Base-by-base conservation (phyloP, 2,888 invertebrate genomes). In the Heteropelma amictum region DNA sequence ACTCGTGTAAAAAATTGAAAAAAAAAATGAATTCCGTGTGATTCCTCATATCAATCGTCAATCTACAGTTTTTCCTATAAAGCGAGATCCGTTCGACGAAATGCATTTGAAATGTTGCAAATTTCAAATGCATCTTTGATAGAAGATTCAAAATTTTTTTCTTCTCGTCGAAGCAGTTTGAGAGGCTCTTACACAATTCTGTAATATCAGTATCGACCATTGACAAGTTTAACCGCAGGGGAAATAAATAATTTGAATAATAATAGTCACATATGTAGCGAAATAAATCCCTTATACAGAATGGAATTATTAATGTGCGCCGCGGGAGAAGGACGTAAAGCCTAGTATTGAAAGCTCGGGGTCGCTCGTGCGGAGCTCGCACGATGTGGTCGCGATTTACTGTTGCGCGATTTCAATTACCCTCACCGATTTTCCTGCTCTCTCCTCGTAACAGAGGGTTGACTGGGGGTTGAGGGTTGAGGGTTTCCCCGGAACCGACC, bases 341-440 rank as follows among this genome's bases (percentile, higher is more conserved):
- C 63, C 68, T 45, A 61, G 75, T 56, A 71, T 67, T 70, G 75
- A 71, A 71, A 75, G 74, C 69, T 54, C 69, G 53, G 23, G 60
- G 35, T 42, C 60, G 42, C 35, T 73, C 49, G 63, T 51, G 51
- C 63, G 68, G 28, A 61, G 33, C 54, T 67, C 47, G 56, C 61
- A 63, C 75, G 65, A 58, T 68, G 70, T 61, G 70, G 75, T 75
- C 70, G 75, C 75, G 70, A 75, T 75, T 75, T 75, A 75, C 75
- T 70, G 75, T 65, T 54, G 69, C 61, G 75, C 75, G 75, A 75
- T 75, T 75, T 75, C 75, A 75, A 75, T 75, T 75, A 75, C 75
- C 70, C 53, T 63, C 47, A 53, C 47, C 58, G 30, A n/a, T n/a
- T n/a, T 40, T 60, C 17, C 26, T 42, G 10, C 23, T 17, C 42